Base-by-base conservation (phyloP, 2,888 invertebrate species). In the Pseudococcus jackbeardsleyi region DNA sequence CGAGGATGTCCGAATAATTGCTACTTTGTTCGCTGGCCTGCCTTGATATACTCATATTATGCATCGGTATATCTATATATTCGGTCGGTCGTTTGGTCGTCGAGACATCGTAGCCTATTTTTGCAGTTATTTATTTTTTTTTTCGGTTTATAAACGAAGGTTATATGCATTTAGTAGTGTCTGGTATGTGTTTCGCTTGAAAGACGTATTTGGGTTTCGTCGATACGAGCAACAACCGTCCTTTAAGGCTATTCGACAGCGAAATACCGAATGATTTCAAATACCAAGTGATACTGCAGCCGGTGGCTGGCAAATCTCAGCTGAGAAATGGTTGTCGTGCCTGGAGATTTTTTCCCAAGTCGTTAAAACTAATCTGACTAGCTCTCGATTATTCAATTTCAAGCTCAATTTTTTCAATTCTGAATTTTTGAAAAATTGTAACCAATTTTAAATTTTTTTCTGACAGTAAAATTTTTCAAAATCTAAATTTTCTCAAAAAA, bases 1-100 rank as follows among this genome's bases (percentile, higher is more conserved):
- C 46, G 79, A 82, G 79, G 79, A 82, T 82, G 79, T 82, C 79
- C 79, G 79, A 82, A 82, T 82, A 82, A 82, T 82, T 82, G 79
- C 79, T 82, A 82, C 79, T 82, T 82, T 82, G 46, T 82, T 82
- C 19, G 46, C n/a, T 46, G 39, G 79, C 79, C 79, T 82, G 79
- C 79, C 79, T 82, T 82, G 79, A 82, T 82, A 79, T 26, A 17
- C 79, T 15, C 33, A 33, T 72, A 68, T 68, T 77, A n/a, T 54
- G 15, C 54, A 64, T 22, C 3, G 6, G 15, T 64, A 22, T 64
- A 64, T 64, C 64, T 64, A 64, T 22, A 54, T 22, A 64, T 64
- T 64, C 22, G n/a, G 4, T 50, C 42, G 48, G n/a, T 19, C 79
- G 26, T 33, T 33, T 33, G 79, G 12, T 33, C 15, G 79, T 46